Conservation (phyloP, 1,140 invertebrate genomes). For the Drosophila willistoni region DNA sequence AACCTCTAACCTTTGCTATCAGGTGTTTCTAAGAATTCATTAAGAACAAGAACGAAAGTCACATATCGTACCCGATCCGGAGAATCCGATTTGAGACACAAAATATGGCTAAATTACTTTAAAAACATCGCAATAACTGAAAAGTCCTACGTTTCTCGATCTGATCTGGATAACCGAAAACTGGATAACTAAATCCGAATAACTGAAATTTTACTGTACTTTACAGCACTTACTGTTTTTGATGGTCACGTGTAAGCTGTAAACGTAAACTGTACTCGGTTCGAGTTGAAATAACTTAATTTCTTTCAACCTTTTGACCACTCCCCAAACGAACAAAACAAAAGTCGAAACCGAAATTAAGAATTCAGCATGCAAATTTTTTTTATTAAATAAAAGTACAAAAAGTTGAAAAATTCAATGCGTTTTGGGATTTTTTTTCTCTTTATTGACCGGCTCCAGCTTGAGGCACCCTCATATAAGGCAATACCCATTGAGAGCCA, state of each 20-base stretch:
- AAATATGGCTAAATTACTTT: too few species aligned
- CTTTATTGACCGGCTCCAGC: constrained; percentile 57
- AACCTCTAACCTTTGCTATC: not conserved
- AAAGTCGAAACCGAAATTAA: constrained; percentile 51
- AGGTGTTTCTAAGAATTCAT: not conserved
- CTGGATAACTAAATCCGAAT: too few species aligned
- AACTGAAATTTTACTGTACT: too few species aligned
- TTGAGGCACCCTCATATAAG: constrained; percentile 42
- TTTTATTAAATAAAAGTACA: constrained; percentile 70
- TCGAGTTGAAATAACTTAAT: constrained; percentile 11
- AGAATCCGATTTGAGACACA: too few species aligned
- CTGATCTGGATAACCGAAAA: too few species aligned
- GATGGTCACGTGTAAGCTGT: not conserved
- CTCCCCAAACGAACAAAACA: constrained; percentile 30
- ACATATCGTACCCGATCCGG: too few species aligned
- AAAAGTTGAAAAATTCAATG: constrained; percentile 47
- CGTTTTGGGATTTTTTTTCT: constrained; percentile 30
- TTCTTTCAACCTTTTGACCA: constrained; percentile 55
- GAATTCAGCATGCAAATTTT: constrained; percentile 74
- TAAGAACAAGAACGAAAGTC: not conserved
- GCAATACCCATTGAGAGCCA: constrained; percentile 26
- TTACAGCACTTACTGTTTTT: too few species aligned
- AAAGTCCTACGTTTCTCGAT: too few species aligned
- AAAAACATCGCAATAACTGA: too few species aligned
- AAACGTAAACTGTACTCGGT: constrained; percentile 31